Evolutionary conservation across 2,888 invertebrate genomes (phyloP), one percentile per base, ranked within the genome.

Genomic region (Agonopterix arenella): DNA sequence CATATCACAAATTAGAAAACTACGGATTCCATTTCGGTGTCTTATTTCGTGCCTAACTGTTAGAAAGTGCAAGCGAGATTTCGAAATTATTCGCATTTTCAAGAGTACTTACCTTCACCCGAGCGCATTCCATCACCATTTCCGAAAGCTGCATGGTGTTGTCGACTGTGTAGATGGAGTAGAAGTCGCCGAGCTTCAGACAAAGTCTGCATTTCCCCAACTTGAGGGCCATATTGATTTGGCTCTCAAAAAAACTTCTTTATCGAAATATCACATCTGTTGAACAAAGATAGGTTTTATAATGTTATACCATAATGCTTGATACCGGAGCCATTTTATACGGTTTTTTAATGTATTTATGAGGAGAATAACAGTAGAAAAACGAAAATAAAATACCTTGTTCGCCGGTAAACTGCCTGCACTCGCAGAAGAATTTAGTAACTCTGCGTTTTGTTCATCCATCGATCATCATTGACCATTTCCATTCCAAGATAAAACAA

Each of bases 211-310:
- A 90, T 82, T 90, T 90, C 71, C 89, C 89, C 53, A 90, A 78
- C 71, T 88, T 88, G 80, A 89, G 85, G 66, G 89, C 89, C 84
- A 84, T 84, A 88, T 89, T 88, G 88, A 85, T 85, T 86, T 74
- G 68, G 70, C 28, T 75, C 70, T 73, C 78, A 81, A 37, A 11
- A 40, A 46, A 44, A n/a, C 11, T 16, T 62, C 71, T 56, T 48
- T 68, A 64, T 36, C 8, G 36, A 16, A 37, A 43, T 68, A 68
- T 76, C 68, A 73, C 64, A 71, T 72, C 71, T 72, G 68, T 48
- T 52, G 50, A 57, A 53, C 28, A 44, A 44, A 11, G 16, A 44
- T 44, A 28, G 1, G 28, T 28, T 28, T 28, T 28, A 28, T 7
- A 5, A 5, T 28, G 28, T 28, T 28, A 28, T 28, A 5, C 28